Evolutionary conservation across 2,113 vertebrate genomes (phyloP).

Genomic region (Willisornis vidua): DNA sequence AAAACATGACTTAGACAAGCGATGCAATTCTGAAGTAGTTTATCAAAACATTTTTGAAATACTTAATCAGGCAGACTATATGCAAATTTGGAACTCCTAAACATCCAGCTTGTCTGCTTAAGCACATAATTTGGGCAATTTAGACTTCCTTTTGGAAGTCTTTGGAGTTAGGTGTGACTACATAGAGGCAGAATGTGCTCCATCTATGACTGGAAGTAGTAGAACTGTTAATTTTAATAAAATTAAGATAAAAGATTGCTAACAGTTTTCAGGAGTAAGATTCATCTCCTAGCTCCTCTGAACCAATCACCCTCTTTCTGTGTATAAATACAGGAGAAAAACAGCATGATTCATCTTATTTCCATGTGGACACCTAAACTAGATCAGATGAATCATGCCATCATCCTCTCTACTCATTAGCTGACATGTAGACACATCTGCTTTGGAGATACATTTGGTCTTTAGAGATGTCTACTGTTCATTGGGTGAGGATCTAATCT

Average conservation of each 20-base stretch:
- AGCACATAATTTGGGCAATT: background rate
- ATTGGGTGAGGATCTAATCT: background rate
- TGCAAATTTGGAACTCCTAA: background rate
- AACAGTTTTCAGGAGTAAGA: background rate
- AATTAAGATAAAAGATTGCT: background rate
- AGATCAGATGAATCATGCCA: constrained; percentile 12
- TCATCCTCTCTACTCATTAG: background rate
- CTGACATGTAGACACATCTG: background rate
- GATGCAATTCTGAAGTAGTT: background rate
- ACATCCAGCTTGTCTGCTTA: background rate
- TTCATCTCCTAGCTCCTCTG: background rate
- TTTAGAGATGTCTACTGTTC: background rate
- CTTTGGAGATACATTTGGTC: background rate
- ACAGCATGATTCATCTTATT: background rate
- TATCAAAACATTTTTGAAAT: background rate
- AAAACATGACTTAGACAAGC: background rate
- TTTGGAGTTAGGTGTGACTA: background rate
- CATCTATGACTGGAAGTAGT: background rate
- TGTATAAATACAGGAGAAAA: background rate
- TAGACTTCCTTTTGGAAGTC: background rate
- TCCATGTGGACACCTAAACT: constrained; percentile 30
- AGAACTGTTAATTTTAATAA: background rate
- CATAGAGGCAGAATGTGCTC: background rate
- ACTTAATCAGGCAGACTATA: background rate
- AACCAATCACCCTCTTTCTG: background rate